Evolutionary conservation across 2,113 vertebrate genomes (phyloP), one percentile per base, ranked within the genome.

Genomic region (Pithys albifrons): DNA sequence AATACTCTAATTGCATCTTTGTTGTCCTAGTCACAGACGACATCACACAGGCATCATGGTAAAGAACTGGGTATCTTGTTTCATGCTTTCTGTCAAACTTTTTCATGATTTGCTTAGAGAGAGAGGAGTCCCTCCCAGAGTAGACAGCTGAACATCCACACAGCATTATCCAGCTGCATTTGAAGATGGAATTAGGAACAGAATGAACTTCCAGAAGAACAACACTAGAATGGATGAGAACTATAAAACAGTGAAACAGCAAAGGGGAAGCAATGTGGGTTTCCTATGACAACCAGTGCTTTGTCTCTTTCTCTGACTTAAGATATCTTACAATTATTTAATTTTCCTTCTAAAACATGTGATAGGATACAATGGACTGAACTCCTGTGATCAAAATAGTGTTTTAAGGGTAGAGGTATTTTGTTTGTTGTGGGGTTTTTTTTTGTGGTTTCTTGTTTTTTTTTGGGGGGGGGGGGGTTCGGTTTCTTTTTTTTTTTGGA

Each of bases 151-250:
- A 74, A 88, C 77, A 62, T 86, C 91, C 71, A 71, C 4, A 49
- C 49, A 87, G 73, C 57, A 25, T 89, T 95, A 95, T 65, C 87
- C 94, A 97, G 90, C 90, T 93, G 92, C 91, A 77, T 85, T 85
- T 96, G 65, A 95, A 89, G 93, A 95, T 58, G n/a, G 86, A 94
- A 96, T 79, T 70, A 95, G 88, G 69, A 96, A 94, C 85, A 90
- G 71, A 93, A 92, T 74, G 74, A 91, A 74, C 70, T 93, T 95
- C 80, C 77, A 85, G 85, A 92, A 90, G 59, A 96, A 88, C 33
- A 86, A 73, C 71, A 48, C 48, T 77, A 49, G 61, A 79, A 72
- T 96, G 96, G 93, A 96, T 93, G 67, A 76, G 41, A 3, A 81
- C 83, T 96, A 94, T 83, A 29, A 92, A 96, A 67, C 19, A 37